phyloP scores from a whole-genome alignment of 2,113 vertebrate species.

The Butorides virescens region DNA sequence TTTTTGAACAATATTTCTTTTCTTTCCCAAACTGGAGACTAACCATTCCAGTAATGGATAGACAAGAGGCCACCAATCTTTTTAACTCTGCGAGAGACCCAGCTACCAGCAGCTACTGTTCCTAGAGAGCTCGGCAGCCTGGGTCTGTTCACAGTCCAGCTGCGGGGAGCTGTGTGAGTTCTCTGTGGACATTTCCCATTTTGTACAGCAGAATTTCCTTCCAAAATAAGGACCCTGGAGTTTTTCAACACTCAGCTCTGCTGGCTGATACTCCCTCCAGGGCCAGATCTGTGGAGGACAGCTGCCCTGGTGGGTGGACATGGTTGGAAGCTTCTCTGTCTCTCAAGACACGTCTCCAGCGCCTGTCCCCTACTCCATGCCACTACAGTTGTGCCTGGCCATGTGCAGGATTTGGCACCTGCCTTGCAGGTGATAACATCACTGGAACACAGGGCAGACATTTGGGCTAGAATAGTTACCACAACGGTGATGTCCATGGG shows the following conservation, averaged over 20 bases:
- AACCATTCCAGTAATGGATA: background rate
- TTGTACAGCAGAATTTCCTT: background rate
- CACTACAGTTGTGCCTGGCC: background rate
- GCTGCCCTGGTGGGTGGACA: background rate
- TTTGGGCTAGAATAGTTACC: background rate
- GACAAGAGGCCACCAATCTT: background rate
- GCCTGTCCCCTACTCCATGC: background rate
- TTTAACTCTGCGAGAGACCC: background rate
- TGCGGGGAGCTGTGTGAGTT: background rate
- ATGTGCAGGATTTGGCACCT: background rate
- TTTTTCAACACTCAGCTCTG: background rate
- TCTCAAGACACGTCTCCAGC: background rate
- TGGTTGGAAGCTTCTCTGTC: background rate
- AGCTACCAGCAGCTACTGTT: background rate
- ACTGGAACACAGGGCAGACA: background rate
- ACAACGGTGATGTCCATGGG: rapidly evolving
- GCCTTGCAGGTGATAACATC: background rate
- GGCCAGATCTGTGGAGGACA: background rate
- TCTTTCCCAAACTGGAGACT: background rate
- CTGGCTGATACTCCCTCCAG: background rate
- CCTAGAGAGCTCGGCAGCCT: background rate
- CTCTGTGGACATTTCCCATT: background rate
- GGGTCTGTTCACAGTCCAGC: background rate
- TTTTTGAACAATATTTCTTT: background rate
- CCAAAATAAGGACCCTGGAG: background rate